Evolutionary conservation across 2,113 vertebrate species (phyloP), one percentile per base, ranked within the genome.

Genomic region (Cololabis saira): DNA sequence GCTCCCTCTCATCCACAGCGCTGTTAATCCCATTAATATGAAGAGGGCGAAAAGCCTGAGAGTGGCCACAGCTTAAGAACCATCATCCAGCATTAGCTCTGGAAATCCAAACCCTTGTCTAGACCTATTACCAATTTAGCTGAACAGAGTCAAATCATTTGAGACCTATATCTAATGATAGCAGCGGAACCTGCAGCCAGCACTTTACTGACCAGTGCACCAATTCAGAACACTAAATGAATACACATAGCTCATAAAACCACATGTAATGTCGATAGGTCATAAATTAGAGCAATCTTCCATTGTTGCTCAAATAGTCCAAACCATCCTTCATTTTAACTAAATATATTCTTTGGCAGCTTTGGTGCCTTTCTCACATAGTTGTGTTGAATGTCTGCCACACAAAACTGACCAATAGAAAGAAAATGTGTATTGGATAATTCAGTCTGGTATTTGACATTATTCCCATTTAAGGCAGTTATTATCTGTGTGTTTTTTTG

Each of bases 1-100:
- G 71, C 73, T 84, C 76, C 87, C 73, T 69, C 80, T 88, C 73
- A 81, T 83, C 78, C 84, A 79, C 82, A 83, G 75, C n/a, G 74
- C 82, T 74, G 85, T 78, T 91, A 91, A 92, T 93, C 91, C 90
- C 81, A 92, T 93, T 92, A 92, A 90, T 90, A 91, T 86, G 86
- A 90, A 88, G 89, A 82, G 89, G 80, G 83, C 76, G 79, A 45
- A 78, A 61, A 89, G 79, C 76, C 66, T 63, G 73, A 85, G 74
- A 87, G 69, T 83, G 82, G 82, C 85, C 82, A 69, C 59, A 48
- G 80, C 67, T 90, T 90, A 90, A 90, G 73, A 85, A 74, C 87
- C 90, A 90, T 91, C 88, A 91, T 78, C 71, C 62, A 59, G 86
- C 86, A 87, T 91, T 89, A 91, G 84, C 76, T 72, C 44, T 78